Conservation (phyloP, 2,888 invertebrate species). For the Thysanoteuthis rhombus region DNA sequence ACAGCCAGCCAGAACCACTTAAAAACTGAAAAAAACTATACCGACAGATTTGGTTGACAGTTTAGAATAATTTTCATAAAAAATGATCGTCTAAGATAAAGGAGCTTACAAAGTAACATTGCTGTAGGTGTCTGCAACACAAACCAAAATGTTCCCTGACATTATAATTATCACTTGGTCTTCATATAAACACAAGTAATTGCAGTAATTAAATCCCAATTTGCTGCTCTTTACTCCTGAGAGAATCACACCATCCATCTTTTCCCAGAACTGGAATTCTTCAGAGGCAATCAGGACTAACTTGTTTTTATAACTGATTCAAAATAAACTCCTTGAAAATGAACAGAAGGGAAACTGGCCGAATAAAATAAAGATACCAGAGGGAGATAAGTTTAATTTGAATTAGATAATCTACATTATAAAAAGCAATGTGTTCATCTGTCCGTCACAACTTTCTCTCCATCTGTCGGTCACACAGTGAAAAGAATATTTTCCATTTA, state of each 20-base stretch:
- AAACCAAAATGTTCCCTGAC: neutral
- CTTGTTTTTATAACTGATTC: neutral
- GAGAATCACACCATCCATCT: neutral
- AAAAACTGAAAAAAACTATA: too few relatives aligned
- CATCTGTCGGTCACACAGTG: too few relatives aligned
- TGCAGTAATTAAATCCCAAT: neutral
- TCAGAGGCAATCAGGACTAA: neutral
- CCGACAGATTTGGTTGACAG: too few relatives aligned
- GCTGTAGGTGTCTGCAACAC: neutral
- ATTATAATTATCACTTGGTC: neutral
- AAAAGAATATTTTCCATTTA: too few relatives aligned
- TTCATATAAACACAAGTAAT: neutral
- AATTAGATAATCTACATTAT: too few relatives aligned
- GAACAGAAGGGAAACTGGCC: neutral
- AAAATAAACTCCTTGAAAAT: neutral
- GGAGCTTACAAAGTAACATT: neutral
- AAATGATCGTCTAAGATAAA: too few relatives aligned
- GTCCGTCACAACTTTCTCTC: too few relatives aligned
- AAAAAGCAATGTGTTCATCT: too few relatives aligned
- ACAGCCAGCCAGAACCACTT: too few relatives aligned
- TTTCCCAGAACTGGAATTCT: neutral
- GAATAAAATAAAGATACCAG: too few relatives aligned
- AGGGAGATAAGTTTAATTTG: too few relatives aligned
- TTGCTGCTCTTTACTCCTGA: neutral
- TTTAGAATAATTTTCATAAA: too few relatives aligned